Conservation (phyloP, 2,113 vertebrate species). For the Dascyllus trimaculatus region DNA sequence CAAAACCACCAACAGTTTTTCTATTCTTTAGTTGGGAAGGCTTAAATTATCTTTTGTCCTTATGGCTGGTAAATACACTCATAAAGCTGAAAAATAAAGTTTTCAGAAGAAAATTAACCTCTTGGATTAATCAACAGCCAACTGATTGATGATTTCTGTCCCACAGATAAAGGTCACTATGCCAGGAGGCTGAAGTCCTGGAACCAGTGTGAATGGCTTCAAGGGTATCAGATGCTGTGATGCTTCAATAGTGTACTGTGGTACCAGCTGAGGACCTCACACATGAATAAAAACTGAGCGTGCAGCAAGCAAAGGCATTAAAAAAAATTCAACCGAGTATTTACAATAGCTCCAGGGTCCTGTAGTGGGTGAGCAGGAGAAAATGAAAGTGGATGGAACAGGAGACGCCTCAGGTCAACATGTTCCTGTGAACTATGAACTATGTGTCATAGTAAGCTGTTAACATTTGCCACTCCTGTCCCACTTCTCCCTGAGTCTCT, state of each 20-base stretch:
- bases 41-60: no score
- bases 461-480: constrained; percentile 62
- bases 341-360: constrained; percentile 46
- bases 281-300: constrained; percentile 23
- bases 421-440: constrained; percentile 63
- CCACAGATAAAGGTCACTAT: constrained; percentile 3
- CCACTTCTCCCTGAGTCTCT: constrained; percentile 43
- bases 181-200: background rate
- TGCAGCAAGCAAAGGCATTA: constrained; percentile 9
- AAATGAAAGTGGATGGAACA: constrained; percentile 55
- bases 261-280: constrained; percentile 26
- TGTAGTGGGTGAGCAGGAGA: constrained; percentile 15
- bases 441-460: constrained; percentile 64
- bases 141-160: no score
- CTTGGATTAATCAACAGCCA: no score
- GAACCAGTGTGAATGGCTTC: background rate
- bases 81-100: no score
- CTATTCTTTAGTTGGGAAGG: no score
- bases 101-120: no score
- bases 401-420: constrained; percentile 43
- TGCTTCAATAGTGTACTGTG: background rate
- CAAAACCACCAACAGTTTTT: no score
- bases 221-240: background rate
- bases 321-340: constrained; percentile 37
- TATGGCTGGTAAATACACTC: no score